Percentiles rank a stretch among this genome's conserved stretches.
Conservation (phyloP, 2,113 vertebrate species). For the Ancistrus triradiatus region DNA sequence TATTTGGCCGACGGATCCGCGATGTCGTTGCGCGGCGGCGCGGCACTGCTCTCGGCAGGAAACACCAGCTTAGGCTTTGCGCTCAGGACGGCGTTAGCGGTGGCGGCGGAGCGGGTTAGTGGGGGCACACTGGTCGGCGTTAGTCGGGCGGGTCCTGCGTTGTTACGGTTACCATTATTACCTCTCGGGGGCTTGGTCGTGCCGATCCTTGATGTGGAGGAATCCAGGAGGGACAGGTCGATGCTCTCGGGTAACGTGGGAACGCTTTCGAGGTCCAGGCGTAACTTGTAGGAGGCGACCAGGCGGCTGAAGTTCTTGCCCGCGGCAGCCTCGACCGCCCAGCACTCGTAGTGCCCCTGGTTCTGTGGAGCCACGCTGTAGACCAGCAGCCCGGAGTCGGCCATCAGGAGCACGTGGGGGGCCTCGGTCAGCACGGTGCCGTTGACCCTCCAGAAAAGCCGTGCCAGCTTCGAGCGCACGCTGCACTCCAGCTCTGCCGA, state of each 20-base stretch:
- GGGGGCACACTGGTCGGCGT: slow-evolving; percentile 59
- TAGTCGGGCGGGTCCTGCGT: slow-evolving; percentile 56
- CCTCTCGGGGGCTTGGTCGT: slow-evolving; percentile 61
- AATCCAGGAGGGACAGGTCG: not conserved
- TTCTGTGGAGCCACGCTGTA: slow-evolving; percentile 84
- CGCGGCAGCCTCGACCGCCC: slow-evolving; percentile 78
- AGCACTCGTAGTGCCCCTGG: slow-evolving; percentile 86
- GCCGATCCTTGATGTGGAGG: slow-evolving; percentile 21
- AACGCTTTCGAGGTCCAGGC: slow-evolving; percentile 61
- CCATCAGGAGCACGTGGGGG: slow-evolving; percentile 80
- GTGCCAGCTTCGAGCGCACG: slow-evolving; percentile 83
- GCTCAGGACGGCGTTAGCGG: slow-evolving; percentile 30
- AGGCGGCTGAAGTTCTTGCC: slow-evolving; percentile 79
- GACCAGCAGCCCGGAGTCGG: slow-evolving; percentile 78
- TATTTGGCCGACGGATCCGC: slow-evolving; percentile 75
- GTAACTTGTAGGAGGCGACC: slow-evolving; percentile 76
- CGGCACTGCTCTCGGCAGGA: slow-evolving; percentile 48
- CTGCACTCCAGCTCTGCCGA: slow-evolving; percentile 84
- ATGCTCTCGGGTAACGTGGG: slow-evolving; percentile 4
- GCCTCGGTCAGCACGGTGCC: slow-evolving; percentile 71
- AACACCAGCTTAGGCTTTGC: slow-evolving; percentile 46
- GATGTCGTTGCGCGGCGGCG: slow-evolving; percentile 57
- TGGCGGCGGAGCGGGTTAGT: slow-evolving; percentile 63
- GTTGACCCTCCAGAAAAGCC: slow-evolving; percentile 82
- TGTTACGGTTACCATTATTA: slow-evolving; percentile 56